Evolutionary conservation across 2,113 vertebrate species (phyloP).

Genomic region (Zosterops hypoxanthus): DNA sequence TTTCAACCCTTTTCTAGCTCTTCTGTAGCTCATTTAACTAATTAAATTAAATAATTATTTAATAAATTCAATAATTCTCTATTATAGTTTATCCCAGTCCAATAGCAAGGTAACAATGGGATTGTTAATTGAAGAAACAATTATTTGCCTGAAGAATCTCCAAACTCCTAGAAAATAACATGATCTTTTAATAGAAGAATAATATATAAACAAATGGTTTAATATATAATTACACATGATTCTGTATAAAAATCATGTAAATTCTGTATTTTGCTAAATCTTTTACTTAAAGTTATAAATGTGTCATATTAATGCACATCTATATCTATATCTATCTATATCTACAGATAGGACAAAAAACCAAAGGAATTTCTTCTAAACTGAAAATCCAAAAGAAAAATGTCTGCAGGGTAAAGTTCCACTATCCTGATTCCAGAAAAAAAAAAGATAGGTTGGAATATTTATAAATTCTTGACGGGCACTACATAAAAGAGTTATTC

Average conservation of each 20-base stretch:
- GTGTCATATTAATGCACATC: not conserved
- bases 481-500: not conserved
- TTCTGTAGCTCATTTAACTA: not conserved
- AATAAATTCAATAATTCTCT: too few relatives aligned
- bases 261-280: not conserved
- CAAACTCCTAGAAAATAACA: not conserved
- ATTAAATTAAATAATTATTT: too few relatives aligned
- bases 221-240: not conserved
- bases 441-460: not conserved
- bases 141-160: not conserved
- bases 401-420: not conserved
- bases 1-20: not conserved
- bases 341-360: not conserved
- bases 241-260: not conserved
- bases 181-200: not conserved
- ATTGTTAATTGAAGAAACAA: not conserved
- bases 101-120: not conserved
- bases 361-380: not conserved
- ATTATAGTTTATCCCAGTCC: not conserved
- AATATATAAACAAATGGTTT: accelerated
- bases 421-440: not conserved
- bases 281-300: not conserved
- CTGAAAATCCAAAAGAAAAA: not conserved
- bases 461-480: not conserved
- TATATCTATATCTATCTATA: not conserved